phyloP scores from a whole-genome alignment of 2,797 vertebrate genomes.

The Spheniscus humboldti region DNA sequence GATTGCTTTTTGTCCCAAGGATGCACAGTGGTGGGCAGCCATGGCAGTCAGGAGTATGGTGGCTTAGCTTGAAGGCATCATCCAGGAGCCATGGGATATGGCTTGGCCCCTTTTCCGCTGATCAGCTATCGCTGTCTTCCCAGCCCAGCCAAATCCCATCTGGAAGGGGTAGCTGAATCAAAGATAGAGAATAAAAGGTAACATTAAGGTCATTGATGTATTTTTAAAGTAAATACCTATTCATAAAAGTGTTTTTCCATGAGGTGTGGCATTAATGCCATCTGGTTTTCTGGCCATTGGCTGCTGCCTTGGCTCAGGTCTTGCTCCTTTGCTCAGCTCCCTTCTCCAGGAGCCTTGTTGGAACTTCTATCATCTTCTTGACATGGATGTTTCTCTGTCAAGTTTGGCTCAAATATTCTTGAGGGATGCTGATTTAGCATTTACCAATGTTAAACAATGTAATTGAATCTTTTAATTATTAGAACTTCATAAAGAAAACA shows the following conservation, averaged over 20 bases:
- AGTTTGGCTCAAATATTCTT: not conserved
- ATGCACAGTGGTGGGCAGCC: not conserved
- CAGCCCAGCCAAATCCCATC: not conserved
- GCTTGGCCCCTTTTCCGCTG: not conserved
- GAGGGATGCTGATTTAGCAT: not conserved
- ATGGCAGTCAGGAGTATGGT: rapidly evolving
- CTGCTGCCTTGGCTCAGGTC: not conserved
- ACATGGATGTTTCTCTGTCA: not conserved
- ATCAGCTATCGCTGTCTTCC: not conserved
- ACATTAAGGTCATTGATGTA: not conserved
- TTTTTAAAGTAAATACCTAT: not conserved
- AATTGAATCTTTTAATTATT: not conserved
- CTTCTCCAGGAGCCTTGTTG: not conserved
- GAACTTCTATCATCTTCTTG: not conserved
- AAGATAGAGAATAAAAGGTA: not conserved
- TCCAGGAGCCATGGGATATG: rapidly evolving
- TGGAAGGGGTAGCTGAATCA: not conserved
- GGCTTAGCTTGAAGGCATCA: rapidly evolving
- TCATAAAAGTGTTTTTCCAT: not conserved
- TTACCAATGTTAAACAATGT: not conserved
- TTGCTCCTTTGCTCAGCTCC: not conserved
- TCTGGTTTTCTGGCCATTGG: not conserved
- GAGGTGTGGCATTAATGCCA: not conserved
- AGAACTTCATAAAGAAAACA: not conserved
- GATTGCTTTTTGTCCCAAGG: not conserved